Evolutionary conservation across 2,888 invertebrate species (phyloP).

Genomic region (Limnephilus auricula): DNA sequence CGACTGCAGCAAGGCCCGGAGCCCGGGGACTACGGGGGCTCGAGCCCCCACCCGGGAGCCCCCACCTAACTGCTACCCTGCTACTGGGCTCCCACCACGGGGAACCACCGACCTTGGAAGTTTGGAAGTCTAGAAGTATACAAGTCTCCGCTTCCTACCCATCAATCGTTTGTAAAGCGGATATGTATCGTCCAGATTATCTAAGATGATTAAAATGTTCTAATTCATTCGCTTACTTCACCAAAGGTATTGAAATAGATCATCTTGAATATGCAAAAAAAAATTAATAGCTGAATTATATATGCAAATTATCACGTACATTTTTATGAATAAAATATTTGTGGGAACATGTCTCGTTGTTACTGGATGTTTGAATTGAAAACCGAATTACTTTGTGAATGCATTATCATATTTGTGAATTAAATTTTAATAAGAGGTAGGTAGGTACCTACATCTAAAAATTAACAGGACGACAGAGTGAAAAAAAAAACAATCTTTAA

Average conservation of each 20-base stretch:
- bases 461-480: no score
- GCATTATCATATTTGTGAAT: neutral
- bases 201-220: neutral
- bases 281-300: neutral
- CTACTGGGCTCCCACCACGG: slow-evolving; percentile 27
- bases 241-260: neutral
- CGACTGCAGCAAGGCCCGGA: slow-evolving; percentile 54
- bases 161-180: neutral
- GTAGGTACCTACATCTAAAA: no score
- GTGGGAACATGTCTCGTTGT: neutral
- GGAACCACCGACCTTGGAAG: neutral
- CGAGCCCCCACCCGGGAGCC: slow-evolving; percentile 28
- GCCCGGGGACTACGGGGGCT: slow-evolving; percentile 41
- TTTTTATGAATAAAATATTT: neutral
- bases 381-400: neutral
- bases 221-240: neutral
- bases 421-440: neutral
- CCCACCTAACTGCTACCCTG: slow-evolving; percentile 4
- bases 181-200: slow-evolving; percentile 13
- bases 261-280: neutral
- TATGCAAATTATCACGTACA: neutral
- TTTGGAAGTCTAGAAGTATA: neutral
- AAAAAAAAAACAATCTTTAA: no score
- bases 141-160: neutral
- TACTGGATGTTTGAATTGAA: neutral